Conservation (phyloP, 92 coral and sea anemone genomes). For the Porites rus region DNA sequence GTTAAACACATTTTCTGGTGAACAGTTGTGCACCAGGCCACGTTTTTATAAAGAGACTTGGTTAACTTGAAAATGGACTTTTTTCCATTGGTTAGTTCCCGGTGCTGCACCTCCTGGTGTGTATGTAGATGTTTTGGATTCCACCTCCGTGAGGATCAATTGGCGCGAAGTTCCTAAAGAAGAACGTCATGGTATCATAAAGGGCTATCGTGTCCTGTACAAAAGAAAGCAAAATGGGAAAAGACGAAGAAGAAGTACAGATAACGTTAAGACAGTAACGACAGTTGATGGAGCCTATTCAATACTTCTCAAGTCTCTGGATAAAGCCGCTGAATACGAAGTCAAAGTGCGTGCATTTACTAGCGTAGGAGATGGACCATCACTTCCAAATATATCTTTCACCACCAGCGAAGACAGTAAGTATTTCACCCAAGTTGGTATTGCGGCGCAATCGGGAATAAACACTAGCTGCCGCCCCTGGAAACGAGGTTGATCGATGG, state of each 20-base stretch:
- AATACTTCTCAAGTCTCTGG: conserved; percentile 37
- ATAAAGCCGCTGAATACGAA: conserved; percentile 49
- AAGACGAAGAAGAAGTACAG: too few relatives aligned
- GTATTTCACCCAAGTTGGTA: not conserved
- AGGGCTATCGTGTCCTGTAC: conserved; percentile 61
- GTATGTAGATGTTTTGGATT: conserved; percentile 1
- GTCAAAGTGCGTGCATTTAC: conserved; percentile 68
- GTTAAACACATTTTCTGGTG: not conserved
- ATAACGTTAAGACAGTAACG: too few relatives aligned
- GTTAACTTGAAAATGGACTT: too few relatives aligned
- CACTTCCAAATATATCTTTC: not conserved
- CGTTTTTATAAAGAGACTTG: too few relatives aligned
- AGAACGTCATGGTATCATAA: conserved; percentile 65
- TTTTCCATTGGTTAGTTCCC: conserved; percentile 25
- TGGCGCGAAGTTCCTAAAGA: conserved; percentile 65
- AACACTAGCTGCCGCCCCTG: too few relatives aligned
- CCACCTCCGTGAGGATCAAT: conserved; percentile 29
- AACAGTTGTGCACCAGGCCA: not conserved
- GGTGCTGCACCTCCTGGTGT: not conserved
- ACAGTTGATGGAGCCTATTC: not conserved
- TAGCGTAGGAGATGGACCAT: conserved; percentile 65
- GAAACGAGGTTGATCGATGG: too few relatives aligned
- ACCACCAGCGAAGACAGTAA: conserved; percentile 78
- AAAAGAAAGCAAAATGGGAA: not conserved
- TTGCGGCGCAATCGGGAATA: not conserved